Conservation (phyloP, 2,888 invertebrate species). For the Acleris laterana region DNA sequence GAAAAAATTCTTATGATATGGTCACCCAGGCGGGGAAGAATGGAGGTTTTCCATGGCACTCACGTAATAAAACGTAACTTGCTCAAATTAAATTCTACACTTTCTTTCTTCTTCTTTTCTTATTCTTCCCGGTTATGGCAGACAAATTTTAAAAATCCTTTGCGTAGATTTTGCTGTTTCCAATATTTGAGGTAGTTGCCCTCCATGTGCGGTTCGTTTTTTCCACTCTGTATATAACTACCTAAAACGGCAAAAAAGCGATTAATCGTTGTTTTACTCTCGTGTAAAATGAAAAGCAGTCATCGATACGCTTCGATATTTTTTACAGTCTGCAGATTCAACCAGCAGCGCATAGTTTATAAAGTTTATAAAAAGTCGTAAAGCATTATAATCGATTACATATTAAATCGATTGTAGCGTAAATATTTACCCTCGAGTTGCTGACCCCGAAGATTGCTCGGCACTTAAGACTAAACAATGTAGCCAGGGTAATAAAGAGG, state of each 20-base stretch:
- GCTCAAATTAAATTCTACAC: not conserved
- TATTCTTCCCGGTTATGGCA: too few relatives aligned
- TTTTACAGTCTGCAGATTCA: not conserved
- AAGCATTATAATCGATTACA: slow-evolving; percentile 7
- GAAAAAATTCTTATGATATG: not conserved
- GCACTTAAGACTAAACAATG: slow-evolving; percentile 35
- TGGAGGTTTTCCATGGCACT: not conserved
- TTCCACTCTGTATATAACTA: too few relatives aligned
- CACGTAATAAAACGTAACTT: slow-evolving; percentile 9
- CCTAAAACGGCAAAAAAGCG: too few relatives aligned
- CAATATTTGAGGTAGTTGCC: too few relatives aligned
- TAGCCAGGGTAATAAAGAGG: slow-evolving; percentile 54
- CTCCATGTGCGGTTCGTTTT: too few relatives aligned
- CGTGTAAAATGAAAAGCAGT: not conserved
- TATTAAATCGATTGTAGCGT: slow-evolving; percentile 18
- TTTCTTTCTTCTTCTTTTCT: too few relatives aligned
- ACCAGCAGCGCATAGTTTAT: not conserved
- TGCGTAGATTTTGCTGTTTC: too few relatives aligned
- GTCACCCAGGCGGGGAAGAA: not conserved
- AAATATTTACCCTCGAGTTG: slow-evolving; percentile 25
- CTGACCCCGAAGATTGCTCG: slow-evolving; percentile 29
- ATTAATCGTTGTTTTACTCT: not conserved
- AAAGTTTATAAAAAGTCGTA: slow-evolving; percentile 2
- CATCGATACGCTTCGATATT: not conserved
- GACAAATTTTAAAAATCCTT: too few relatives aligned